Evolutionary conservation across 2,797 vertebrate species (phyloP).

Genomic region (Hippocampus kuda): DNA sequence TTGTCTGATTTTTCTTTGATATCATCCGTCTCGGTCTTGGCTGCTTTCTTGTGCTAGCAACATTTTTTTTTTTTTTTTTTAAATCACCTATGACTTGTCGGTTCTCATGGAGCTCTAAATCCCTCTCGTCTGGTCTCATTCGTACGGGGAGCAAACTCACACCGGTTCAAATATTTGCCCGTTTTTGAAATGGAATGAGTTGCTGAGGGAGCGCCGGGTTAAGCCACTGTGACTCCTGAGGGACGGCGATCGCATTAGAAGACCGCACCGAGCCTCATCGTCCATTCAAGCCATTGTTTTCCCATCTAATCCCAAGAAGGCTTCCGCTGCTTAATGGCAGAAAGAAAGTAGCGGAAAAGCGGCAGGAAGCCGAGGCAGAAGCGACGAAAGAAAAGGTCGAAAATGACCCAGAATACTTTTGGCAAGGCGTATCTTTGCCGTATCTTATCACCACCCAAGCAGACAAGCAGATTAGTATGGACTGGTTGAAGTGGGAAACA

Average conservation of each 20-base stretch:
- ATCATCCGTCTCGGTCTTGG: background rate
- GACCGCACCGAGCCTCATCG: background rate
- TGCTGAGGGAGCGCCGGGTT: background rate
- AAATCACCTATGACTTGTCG: background rate
- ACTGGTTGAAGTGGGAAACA: constrained; percentile 12
- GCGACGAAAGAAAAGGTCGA: background rate
- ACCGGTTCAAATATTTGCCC: background rate
- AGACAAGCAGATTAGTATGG: constrained; percentile 32
- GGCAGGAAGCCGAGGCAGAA: background rate
- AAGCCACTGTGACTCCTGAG: constrained; percentile 1
- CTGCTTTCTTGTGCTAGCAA: background rate
- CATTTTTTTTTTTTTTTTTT: background rate
- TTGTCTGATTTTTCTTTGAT: no score
- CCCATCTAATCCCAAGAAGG: constrained; percentile 42
- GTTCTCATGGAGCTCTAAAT: background rate
- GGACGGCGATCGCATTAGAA: background rate
- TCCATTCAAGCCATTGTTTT: background rate
- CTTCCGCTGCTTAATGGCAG: constrained; percentile 63
- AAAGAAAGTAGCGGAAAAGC: constrained; percentile 18
- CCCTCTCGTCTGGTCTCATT: background rate
- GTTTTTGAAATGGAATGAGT: background rate
- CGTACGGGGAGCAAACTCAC: background rate
- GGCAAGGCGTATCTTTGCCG: constrained; percentile 24
- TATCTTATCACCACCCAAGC: constrained; percentile 27
- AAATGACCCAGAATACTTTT: constrained; percentile 11